Percentiles rank a stretch among this genome's conserved stretches.
Evolutionary conservation across 2,888 invertebrate species (phyloP).

Genomic region (Lochmaea crataegi): DNA sequence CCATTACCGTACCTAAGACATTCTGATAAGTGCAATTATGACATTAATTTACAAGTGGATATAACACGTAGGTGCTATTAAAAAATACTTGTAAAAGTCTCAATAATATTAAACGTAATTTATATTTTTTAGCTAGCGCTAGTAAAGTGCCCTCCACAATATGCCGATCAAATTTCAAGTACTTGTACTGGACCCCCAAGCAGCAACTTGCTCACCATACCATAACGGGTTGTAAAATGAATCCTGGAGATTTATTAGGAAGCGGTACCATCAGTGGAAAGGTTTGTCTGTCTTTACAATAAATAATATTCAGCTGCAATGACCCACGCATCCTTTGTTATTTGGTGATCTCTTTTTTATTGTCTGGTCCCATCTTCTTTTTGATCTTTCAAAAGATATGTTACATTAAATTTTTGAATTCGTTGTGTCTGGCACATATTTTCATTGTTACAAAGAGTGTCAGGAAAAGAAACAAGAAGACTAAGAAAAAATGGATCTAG

Average conservation of each 20-base stretch:
- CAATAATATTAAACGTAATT: too few relatives aligned
- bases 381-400: too few relatives aligned
- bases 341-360: too few relatives aligned
- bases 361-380: too few relatives aligned
- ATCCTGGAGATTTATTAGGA: slow-evolving; percentile 94
- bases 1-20: slow-evolving; percentile 92
- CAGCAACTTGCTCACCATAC: slow-evolving; percentile 98
- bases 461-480: too few relatives aligned
- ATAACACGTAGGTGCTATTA: slow-evolving; percentile 76
- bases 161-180: slow-evolving; percentile 87
- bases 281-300: slow-evolving; percentile 63
- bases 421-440: too few relatives aligned
- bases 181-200: slow-evolving; percentile 97
- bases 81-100: not conserved
- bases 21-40: slow-evolving; percentile 87
- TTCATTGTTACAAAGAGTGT: too few relatives aligned
- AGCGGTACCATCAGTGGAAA: slow-evolving; percentile 98
- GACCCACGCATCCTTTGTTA: too few relatives aligned
- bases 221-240: slow-evolving; percentile 95
- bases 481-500: too few relatives aligned
- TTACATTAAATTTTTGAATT: too few relatives aligned
- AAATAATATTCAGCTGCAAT: too few relatives aligned
- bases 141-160: slow-evolving; percentile 76
- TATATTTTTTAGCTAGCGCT: slow-evolving; percentile 67
- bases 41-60: slow-evolving; percentile 90